Percentiles rank a stretch among this genome's conserved stretches.
Evolutionary conservation across 2,797 vertebrate species (phyloP).

Genomic region (Tangara arthus): DNA sequence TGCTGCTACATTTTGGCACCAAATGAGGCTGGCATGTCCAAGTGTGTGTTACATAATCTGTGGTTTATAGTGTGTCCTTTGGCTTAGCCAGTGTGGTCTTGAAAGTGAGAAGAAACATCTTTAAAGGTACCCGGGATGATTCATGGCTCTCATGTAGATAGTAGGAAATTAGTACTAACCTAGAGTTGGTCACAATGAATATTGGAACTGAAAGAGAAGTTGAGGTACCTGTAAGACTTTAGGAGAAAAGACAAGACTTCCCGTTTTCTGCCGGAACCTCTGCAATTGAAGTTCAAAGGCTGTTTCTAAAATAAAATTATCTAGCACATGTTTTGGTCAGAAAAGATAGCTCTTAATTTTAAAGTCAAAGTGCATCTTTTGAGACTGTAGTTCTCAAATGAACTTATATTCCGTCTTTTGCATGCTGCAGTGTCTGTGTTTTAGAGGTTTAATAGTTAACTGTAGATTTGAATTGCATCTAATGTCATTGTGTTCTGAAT

Average conservation of each 20-base stretch:
- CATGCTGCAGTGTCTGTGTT: not conserved
- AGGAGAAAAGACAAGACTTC: not conserved
- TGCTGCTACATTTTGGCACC: not conserved
- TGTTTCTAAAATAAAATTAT: not conserved
- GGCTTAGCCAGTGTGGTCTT: not conserved
- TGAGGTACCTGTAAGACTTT: not conserved
- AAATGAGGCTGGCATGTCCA: fast-evolving
- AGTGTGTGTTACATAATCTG: not conserved
- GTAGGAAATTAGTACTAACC: not conserved
- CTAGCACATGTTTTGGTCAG: not conserved
- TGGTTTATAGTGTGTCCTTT: not conserved
- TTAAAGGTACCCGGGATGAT: not conserved
- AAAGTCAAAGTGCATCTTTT: not conserved
- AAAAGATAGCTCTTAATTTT: not conserved
- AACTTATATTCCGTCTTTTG: not conserved
- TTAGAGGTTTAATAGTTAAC: not conserved
- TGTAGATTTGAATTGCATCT: not conserved
- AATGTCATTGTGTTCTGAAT: constrained; percentile 29
- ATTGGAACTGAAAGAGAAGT: not conserved
- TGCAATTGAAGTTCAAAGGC: not conserved
- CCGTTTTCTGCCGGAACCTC: not conserved
- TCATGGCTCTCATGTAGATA: not conserved
- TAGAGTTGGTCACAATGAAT: fast-evolving
- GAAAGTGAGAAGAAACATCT: not conserved
- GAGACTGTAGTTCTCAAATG: not conserved